Base-by-base conservation (phyloP, 2,888 invertebrate species). In the Frankliniella intonsa region DNA sequence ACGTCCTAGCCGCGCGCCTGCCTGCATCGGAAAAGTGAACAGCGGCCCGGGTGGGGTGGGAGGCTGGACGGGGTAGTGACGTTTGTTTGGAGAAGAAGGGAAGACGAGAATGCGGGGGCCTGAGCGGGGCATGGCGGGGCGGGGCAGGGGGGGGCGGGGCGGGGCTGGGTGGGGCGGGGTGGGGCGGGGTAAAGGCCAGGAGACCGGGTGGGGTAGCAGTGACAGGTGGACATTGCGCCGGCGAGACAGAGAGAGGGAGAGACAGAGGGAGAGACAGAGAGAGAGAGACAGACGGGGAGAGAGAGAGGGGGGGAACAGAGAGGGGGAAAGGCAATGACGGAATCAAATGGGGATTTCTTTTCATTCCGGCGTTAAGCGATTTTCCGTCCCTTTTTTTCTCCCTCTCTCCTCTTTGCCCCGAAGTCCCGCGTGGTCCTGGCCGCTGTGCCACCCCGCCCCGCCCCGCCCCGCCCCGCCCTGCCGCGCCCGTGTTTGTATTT, bases 271-370 rank as follows among this genome's bases (percentile, higher is more conserved):
- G 38, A 2, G 62, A 5, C 11, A 11, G 22, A 22, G 22, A 22
- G 22, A 22, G 22, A 22, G n/a, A 22, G 69, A 69, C 22, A 69
- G 69, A 22, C 22, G 69, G 22, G 22, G 22, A 69, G n/a, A 22
- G 55, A 12, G 55, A n/a, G n/a, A n/a, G n/a, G n/a, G 5, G 14
- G 22, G 69, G 69, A 65, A 22, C 0, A 8, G 69, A 22, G 22
- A 11, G n/a, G 19, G 65, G 22, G 69, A 69, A n/a, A 22, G 69
- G n/a, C 69, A 69, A 22, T 69, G 69, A n/a, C 22, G 69, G 69
- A 69, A 69, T 69, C 69, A 69, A 69, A 69, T 69, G 69, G 69
- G 69, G 69, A 69, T 69, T 69, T 69, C 69, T 69, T 69, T 69
- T 69, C 69, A 69, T 69, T 69, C 69, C 22, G 69, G 5, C 22